phyloP scores from a whole-genome alignment of 2,888 invertebrate genomes.

The Cerceris ruficornis region DNA sequence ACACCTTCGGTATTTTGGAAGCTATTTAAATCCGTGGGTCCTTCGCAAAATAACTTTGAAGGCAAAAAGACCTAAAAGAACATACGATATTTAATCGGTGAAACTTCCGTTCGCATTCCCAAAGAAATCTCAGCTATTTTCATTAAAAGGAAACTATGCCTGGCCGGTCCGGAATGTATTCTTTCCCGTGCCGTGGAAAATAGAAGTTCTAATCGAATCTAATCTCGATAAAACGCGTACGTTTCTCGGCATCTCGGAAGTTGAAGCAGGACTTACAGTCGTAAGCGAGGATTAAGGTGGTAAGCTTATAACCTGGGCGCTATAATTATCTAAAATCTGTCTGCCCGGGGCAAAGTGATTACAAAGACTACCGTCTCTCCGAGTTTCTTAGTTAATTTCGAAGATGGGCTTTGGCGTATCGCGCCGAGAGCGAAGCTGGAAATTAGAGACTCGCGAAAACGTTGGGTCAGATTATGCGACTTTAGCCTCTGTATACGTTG shows the following conservation, averaged over 20 bases:
- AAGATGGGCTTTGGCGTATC: conserved; percentile 1
- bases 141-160: background rate
- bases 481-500: background rate
- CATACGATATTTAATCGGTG: too few relatives aligned
- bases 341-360: conserved; percentile 41
- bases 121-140: too few relatives aligned
- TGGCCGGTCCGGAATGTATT: background rate
- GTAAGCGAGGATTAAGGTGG: conserved; percentile 55
- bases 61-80: too few relatives aligned
- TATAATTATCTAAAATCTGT: conserved; percentile 61
- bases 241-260: conserved; percentile 30
- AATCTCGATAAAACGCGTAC: conserved; percentile 33
- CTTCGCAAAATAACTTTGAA: too few relatives aligned
- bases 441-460: conserved; percentile 9
- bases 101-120: too few relatives aligned
- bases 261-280: conserved; percentile 51
- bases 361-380: conserved; percentile 31
- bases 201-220: conserved; percentile 29
- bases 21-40: too few relatives aligned
- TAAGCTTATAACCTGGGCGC: conserved; percentile 50
- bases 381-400: conserved; percentile 53
- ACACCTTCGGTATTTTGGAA: too few relatives aligned
- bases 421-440: background rate
- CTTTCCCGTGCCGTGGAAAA: background rate
- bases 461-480: background rate